phyloP scores from a whole-genome alignment of 2,888 invertebrate genomes.

The Schizotus pectinicornis region DNA sequence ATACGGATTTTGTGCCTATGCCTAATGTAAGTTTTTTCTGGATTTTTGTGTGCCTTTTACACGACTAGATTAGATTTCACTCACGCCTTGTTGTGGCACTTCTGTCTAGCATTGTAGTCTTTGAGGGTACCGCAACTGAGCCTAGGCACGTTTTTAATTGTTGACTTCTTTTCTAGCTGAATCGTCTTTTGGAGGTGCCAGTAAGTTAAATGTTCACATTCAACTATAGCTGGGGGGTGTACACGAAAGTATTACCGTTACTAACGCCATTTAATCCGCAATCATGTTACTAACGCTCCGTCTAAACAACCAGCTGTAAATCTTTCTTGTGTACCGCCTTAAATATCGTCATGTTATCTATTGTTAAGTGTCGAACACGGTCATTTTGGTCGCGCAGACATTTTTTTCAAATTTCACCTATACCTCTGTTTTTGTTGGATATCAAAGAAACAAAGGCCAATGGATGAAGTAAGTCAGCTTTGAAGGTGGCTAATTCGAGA shows the following conservation, averaged over 20 bases:
- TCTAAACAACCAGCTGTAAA: neutral
- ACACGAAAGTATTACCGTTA: neutral
- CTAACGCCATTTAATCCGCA: too few species aligned
- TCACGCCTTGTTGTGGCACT: slow-evolving; percentile 22
- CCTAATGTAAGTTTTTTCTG: slow-evolving; percentile 53
- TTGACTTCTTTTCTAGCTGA: slow-evolving; percentile 52
- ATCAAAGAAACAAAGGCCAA: neutral
- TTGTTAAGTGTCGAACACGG: neutral
- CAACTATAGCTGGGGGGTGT: neutral
- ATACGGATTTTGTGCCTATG: slow-evolving; percentile 49
- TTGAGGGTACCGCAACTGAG: neutral
- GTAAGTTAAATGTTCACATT: slow-evolving; percentile 59
- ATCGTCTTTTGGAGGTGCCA: slow-evolving; percentile 64
- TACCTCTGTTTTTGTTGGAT: neutral
- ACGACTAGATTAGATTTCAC: slow-evolving; percentile 43
- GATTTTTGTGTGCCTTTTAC: slow-evolving; percentile 46
- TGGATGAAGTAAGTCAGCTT: slow-evolving; percentile 1
- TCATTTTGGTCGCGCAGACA: neutral
- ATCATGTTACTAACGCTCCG: too few species aligned
- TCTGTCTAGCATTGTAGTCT: slow-evolving; percentile 9
- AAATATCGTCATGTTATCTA: neutral
- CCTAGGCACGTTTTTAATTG: slow-evolving; percentile 4
- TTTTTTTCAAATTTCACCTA: neutral
- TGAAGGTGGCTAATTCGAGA: neutral
- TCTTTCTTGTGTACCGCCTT: neutral